Evolutionary conservation across 2,113 vertebrate genomes (phyloP).

Genomic region (Odobenus rosmarus): DNA sequence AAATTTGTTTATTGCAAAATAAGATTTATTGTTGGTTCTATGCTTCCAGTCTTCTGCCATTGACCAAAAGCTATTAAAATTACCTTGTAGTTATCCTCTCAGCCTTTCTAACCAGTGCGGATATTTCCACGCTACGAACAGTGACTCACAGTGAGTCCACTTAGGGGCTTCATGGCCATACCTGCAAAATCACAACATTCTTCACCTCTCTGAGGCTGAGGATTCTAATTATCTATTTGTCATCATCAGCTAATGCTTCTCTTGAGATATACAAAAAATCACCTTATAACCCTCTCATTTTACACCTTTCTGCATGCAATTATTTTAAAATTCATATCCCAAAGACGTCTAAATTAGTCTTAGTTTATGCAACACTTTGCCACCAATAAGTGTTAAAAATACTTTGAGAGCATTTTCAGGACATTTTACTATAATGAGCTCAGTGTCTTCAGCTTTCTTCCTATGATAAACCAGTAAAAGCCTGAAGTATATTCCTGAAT

Average conservation of each 20-base stretch:
- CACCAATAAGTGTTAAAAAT: slow-evolving; percentile 64
- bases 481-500: background rate
- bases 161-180: background rate
- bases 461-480: background rate
- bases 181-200: background rate
- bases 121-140: background rate
- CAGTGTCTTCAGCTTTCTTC: slow-evolving; percentile 13
- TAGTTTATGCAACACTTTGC: slow-evolving; percentile 26
- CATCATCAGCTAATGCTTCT: slow-evolving; percentile 36
- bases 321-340: slow-evolving; percentile 34
- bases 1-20: slow-evolving; percentile 66
- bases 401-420: slow-evolving; percentile 62
- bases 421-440: slow-evolving; percentile 45
- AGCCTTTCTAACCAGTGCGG: background rate
- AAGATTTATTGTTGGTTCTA: background rate
- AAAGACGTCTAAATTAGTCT: slow-evolving; percentile 41
- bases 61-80: slow-evolving; percentile 35
- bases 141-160: background rate
- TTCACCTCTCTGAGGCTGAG: background rate
- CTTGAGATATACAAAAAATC: slow-evolving; percentile 41
- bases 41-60: slow-evolving; percentile 14
- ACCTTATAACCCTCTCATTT: slow-evolving; percentile 39
- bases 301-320: slow-evolving; percentile 35
- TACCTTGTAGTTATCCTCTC: background rate
- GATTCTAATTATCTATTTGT: slow-evolving; percentile 58